These are phyloP conservation scores for Ricordea florida DNA, from an alignment of 92 coral and sea anemone genomes.

Conservation along the genomic window DNA sequence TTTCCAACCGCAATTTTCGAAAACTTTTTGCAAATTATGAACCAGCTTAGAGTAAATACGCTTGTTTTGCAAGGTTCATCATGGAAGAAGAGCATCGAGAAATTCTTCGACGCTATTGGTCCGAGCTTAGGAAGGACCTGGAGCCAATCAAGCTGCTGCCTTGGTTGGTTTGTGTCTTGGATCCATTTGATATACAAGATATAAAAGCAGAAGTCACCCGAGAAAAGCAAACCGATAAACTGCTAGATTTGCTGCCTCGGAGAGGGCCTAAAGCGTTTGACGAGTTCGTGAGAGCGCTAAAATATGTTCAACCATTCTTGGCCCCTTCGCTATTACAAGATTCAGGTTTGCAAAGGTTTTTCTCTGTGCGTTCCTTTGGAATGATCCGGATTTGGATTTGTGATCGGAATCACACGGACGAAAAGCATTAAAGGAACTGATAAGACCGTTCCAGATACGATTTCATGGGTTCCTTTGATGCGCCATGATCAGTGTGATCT, in stretches of 20 bases:
- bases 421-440: too few relatives aligned
- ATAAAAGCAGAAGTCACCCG: conserved; percentile 65
- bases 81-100: conserved; percentile 75
- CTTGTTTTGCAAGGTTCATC: too few relatives aligned
- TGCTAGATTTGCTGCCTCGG: conserved; percentile 83
- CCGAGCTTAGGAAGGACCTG: conserved; percentile 69
- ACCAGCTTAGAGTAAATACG: too few relatives aligned
- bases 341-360: conserved; percentile 5
- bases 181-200: conserved; percentile 71
- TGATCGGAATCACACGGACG: too few relatives aligned
- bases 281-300: conserved; percentile 66
- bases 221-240: conserved; percentile 60
- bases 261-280: conserved; percentile 81
- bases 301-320: conserved; percentile 58
- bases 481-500: too few relatives aligned
- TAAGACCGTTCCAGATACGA: too few relatives aligned
- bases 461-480: too few relatives aligned
- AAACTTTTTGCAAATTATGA: too few relatives aligned
- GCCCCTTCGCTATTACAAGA: conserved; percentile 58
- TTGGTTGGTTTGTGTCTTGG: conserved; percentile 62
- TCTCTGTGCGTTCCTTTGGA: background rate
- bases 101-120: conserved; percentile 59
- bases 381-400: conserved; percentile 73
- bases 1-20: too few relatives aligned
- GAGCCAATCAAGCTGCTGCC: conserved; percentile 78